These are phyloP conservation scores for Piaya cayana DNA, from an alignment of 2,113 vertebrate species.

Conservation along the genomic window DNA sequence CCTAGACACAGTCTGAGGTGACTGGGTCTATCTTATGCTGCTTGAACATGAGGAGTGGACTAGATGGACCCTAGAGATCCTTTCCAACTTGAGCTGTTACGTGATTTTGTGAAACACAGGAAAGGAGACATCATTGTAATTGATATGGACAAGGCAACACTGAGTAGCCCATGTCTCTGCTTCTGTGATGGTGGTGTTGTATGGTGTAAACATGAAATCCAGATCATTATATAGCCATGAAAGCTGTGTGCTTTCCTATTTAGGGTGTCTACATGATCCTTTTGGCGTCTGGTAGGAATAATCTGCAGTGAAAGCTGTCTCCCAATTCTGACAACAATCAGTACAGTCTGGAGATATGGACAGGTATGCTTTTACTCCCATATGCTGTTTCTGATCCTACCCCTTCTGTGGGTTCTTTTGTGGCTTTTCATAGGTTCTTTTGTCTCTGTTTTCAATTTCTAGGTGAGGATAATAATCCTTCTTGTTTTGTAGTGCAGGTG, in stretches of 20 bases:
- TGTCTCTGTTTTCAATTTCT: background rate
- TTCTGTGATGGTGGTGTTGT: background rate
- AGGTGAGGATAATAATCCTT: background rate
- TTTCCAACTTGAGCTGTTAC: too few relatives aligned
- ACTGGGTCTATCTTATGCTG: background rate
- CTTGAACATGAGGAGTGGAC: background rate
- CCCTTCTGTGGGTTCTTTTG: background rate
- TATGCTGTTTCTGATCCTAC: background rate
- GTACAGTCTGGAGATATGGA: background rate
- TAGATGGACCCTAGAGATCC: too few relatives aligned
- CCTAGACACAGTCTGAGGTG: background rate
- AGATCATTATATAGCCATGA: background rate
- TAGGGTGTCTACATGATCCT: background rate
- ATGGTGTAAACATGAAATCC: background rate
- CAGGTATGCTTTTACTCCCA: fast-evolving
- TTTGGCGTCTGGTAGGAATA: background rate
- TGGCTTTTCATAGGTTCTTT: background rate
- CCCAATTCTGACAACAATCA: background rate
- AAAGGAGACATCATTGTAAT: too few relatives aligned
- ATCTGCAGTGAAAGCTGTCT: background rate
- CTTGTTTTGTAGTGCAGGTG: background rate
- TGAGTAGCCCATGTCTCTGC: background rate
- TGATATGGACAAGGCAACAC: background rate
- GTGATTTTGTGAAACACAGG: too few relatives aligned
- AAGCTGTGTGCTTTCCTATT: background rate